Conservation (phyloP, 30 jellyfish, hydroid and myxozoan species). For the Haliclystus octoradiatus region DNA sequence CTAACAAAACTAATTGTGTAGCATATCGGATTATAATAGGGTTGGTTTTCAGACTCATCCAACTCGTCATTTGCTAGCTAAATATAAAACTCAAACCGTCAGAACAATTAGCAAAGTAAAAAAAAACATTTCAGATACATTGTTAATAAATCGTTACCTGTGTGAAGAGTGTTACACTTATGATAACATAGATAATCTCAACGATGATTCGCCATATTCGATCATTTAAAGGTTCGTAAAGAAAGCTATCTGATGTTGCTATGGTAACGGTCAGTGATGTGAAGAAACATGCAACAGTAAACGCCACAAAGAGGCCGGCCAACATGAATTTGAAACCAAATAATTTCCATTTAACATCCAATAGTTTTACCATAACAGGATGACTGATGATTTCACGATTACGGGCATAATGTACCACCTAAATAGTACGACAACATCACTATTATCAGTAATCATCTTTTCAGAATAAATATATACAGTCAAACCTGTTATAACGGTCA, state of each 20-base stretch:
- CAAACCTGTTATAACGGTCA: background rate
- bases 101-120: too few relatives aligned
- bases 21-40: too few relatives aligned
- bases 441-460: too few relatives aligned
- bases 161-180: background rate
- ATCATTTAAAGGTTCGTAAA: background rate
- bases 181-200: background rate
- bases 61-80: too few relatives aligned
- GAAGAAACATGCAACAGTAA: background rate
- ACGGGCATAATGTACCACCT: background rate
- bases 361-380: conserved; percentile 63
- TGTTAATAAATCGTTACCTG: too few relatives aligned
- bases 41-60: too few relatives aligned
- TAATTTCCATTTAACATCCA: conserved; percentile 57
- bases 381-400: conserved; percentile 19
- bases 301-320: background rate
- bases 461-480: background rate
- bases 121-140: too few relatives aligned
- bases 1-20: too few relatives aligned
- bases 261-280: background rate
- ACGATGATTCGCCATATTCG: background rate
- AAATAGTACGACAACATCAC: too few relatives aligned
- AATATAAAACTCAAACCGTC: too few relatives aligned
- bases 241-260: background rate
- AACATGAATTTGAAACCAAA: background rate